Base-by-base conservation (phyloP, 92 coral and sea anemone species). In the Parazoanthus darwini region DNA sequence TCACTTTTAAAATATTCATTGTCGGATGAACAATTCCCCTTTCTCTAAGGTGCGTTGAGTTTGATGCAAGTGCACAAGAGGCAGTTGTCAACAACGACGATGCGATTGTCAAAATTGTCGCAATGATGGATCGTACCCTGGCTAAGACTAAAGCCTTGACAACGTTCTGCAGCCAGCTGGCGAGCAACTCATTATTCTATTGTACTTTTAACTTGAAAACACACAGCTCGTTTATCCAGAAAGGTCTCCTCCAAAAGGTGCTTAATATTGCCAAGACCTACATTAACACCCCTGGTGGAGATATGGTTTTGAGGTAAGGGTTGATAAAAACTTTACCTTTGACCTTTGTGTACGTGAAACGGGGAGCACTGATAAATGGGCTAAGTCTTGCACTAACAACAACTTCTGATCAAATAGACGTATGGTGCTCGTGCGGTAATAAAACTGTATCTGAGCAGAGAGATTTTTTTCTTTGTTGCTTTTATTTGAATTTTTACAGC, bases 101-200 rank as follows among this genome's bases (percentile, higher is more conserved):
- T 42, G 75, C 93, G 67, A 72, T 94, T 63, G 68, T 72, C 50
- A 94, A 94, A 82, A 44, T 94, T 73, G 38, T 94, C 1, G 46
- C 83, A 14, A 94, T 94, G 92, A 82, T 92, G 81, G 92, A 90
- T 85, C 78, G 93, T 18, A n/a, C 77, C 26, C 88, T 39, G 70
- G 74, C 86, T 35, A 76, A 79, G 35, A 78, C 85, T 4, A 9
- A 74, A 25, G 43, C 78, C 38, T 94, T 90, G 72, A 78, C 96
- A 37, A 56, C 90, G 58, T 90, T 88, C 85, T 67, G 91, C 15
- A 94, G 96, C 80, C 94, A 92, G 87, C 82, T 94, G 88, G 96
- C 96, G 13, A 77, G 92, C 13, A 89, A 86, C 73, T 83, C 78
- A 5, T 83, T 94, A 36, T 94, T 90, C 42, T 91, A 85, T 54